These are phyloP conservation scores for Myotis brandtii DNA, from an alignment of 2,113 vertebrate genomes.

Conservation along the genomic window DNA sequence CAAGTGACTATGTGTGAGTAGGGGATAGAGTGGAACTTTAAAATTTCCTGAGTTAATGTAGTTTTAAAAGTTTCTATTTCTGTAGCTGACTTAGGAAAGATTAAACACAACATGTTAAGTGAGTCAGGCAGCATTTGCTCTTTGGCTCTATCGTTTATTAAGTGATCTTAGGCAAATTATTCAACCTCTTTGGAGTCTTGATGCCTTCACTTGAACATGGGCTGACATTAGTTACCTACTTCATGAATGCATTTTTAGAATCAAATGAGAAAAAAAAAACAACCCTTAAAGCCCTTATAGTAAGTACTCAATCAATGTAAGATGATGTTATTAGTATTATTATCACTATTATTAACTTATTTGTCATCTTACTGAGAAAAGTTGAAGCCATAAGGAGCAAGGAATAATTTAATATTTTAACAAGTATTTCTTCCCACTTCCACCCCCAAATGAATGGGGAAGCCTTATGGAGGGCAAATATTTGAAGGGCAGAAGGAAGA, in stretches of 20 bases:
- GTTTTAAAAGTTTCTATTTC: constrained; percentile 37
- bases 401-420: neutral
- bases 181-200: neutral
- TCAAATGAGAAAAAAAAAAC: neutral
- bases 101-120: neutral
- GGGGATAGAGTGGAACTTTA: neutral
- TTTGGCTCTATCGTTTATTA: neutral
- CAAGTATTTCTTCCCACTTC: neutral
- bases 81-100: neutral
- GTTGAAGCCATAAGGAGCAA: neutral
- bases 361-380: neutral
- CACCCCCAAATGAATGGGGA: neutral
- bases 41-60: constrained; percentile 19
- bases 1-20: neutral
- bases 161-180: neutral
- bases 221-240: neutral
- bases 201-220: neutral
- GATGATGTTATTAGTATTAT: neutral
- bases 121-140: neutral
- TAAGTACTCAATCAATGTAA: neutral
- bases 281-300: neutral
- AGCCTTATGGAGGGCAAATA: neutral
- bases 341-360: neutral
- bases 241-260: neutral
- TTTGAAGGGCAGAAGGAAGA: neutral